Percentiles rank a stretch among this genome's conserved stretches.
These are phyloP conservation scores for Venturia canescens DNA, from an alignment of 1,140 invertebrate species.

Conservation along the genomic window DNA sequence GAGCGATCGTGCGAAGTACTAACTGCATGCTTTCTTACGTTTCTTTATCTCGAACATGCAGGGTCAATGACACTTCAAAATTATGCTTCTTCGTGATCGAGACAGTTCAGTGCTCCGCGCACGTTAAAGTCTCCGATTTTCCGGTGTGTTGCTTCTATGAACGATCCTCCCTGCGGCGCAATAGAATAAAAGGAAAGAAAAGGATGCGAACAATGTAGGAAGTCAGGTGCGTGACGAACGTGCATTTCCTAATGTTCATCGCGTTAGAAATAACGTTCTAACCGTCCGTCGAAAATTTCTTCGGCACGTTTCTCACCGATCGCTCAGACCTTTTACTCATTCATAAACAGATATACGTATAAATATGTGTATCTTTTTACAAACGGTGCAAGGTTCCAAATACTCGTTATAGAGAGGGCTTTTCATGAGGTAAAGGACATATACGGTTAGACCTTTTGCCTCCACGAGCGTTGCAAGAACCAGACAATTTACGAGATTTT, in stretches of 20 bases:
- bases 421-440: neutral
- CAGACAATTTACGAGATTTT: neutral
- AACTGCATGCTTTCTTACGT: neutral
- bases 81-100: neutral
- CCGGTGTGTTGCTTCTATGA: neutral
- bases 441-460: neutral
- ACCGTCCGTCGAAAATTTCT: slow-evolving; percentile 4
- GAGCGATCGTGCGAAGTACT: neutral
- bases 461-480: neutral
- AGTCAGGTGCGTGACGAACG: slow-evolving; percentile 35
- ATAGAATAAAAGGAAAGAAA: slow-evolving; percentile 2
- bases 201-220: slow-evolving; percentile 8
- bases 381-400: neutral
- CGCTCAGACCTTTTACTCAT: neutral
- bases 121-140: neutral
- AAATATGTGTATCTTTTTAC: too few relatives aligned
- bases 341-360: neutral
- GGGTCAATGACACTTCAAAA: neutral
- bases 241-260: slow-evolving; percentile 13
- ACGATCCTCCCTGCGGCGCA: neutral
- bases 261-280: neutral
- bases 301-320: slow-evolving; percentile 28
- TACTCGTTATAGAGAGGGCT: slow-evolving; percentile 4
- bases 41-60: neutral
- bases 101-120: neutral